Percentiles rank a stretch among this genome's conserved stretches.
Conservation (phyloP, 2,113 vertebrate species). For the Cinclus cinclus region DNA sequence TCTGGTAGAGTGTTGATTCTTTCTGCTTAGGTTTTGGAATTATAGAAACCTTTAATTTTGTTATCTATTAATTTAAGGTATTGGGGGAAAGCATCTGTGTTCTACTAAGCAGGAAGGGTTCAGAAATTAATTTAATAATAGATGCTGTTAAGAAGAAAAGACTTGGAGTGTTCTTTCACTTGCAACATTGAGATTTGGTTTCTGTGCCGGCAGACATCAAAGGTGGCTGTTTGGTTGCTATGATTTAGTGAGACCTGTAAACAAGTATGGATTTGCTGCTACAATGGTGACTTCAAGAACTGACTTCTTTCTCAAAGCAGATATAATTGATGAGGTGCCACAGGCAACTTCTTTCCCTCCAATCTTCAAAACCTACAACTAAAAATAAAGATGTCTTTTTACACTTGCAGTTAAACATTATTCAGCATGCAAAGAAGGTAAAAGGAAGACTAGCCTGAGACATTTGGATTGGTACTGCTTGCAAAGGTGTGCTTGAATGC, state of each 20-base stretch:
- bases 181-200: not conserved
- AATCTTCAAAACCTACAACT: not conserved
- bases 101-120: not conserved
- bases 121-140: not conserved
- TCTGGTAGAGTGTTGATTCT: not conserved
- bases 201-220: not conserved
- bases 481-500: not conserved
- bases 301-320: not conserved
- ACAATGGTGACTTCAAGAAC: not conserved
- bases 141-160: not conserved
- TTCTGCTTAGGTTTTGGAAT: not conserved
- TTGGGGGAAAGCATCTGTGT: not conserved
- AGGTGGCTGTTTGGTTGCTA: not conserved
- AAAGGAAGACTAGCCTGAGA: not conserved
- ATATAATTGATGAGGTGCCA: not conserved
- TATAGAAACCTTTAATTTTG: not conserved
- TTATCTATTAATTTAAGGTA: not conserved
- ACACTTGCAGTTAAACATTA: not conserved
- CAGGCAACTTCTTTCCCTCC: not conserved
- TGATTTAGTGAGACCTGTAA: not conserved
- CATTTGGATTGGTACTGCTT: not conserved
- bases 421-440: not conserved
- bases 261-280: not conserved
- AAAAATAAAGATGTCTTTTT: not conserved
- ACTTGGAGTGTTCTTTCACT: not conserved